A percentile compares a stretch with the other conserved stretches of the same genome.
phyloP scores from a whole-genome alignment of 1,140 invertebrate genomes.

The Halotydeus destructor region DNA sequence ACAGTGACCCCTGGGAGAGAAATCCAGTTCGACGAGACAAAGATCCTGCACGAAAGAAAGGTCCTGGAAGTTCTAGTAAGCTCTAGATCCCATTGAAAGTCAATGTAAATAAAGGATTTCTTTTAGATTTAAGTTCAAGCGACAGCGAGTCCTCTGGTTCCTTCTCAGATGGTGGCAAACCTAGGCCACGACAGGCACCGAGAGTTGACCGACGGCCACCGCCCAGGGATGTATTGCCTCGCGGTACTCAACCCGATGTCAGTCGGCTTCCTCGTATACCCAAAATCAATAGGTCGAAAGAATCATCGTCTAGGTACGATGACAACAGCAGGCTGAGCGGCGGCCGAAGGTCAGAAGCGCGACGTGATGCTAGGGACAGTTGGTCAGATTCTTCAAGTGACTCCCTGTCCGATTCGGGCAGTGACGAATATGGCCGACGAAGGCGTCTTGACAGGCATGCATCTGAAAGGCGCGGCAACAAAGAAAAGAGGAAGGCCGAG shows the following conservation, averaged over 20 bases:
- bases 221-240: neutral
- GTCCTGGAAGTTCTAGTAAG: neutral
- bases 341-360: too few relatives aligned
- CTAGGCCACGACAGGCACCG: neutral
- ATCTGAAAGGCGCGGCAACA: too few relatives aligned
- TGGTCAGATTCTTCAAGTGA: too few relatives aligned
- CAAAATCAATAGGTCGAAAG: neutral
- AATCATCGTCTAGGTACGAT: neutral
- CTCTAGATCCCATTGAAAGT: neutral
- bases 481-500: too few relatives aligned
- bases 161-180: neutral
- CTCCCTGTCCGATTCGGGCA: too few relatives aligned
- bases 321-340: too few relatives aligned
- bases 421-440: too few relatives aligned
- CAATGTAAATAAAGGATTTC: neutral
- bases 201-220: neutral
- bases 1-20: conserved; percentile 12
- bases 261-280: neutral
- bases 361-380: too few relatives aligned
- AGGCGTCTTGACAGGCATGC: too few relatives aligned
- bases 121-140: neutral
- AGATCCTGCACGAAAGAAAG: neutral
- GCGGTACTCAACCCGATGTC: neutral
- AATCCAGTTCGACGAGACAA: conserved; percentile 18
- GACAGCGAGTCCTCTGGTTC: neutral